Base-by-base conservation (phyloP, 2,113 vertebrate genomes). In the Cinclus mexicanus region DNA sequence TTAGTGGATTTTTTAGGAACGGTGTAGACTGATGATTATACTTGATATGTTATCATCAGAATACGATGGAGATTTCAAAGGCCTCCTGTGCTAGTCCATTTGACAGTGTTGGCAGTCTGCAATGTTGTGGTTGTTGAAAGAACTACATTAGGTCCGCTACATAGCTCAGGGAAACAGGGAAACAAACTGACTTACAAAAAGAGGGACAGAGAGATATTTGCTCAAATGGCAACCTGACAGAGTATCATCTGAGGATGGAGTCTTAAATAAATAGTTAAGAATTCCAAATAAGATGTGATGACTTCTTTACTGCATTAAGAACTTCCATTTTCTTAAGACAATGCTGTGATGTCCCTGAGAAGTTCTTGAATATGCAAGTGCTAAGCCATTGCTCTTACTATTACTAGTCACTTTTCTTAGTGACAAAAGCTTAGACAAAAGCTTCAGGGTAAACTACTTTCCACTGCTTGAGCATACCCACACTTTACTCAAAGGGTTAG, bases 391-490 rank as follows among this genome's bases (percentile, higher is more conserved):
- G 12, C 57, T 84, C 18, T 60, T n/a, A 44, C 24, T 89, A 53
- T 37, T 67, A 84, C 31, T 55, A 72, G n/a, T 29, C 63, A 59
- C 49, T 63, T 93, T 87, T 85, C 41, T 87, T 14, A 69, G 35
- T 37, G 70, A 80, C 76, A 94, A 89, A 90, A 90, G 67, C 78
- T 95, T 14, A 69, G 70, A 80, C 76, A 94, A 89, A 90, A 90
- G 67, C 78, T 95, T 93, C 57, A 83, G 74, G 65, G 65, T 31
- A 81, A 87, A 76, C 41, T 93, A 4, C 21, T 83, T 81, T 78
- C 18, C 50, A 81, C 26, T 44, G 10, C 56, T 92, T 70, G 75
- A 86, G 92, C 91, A 86, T 65, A 65, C 75, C n/a, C 44, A 78
- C 23, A 33, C 28, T 95, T 81, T 35, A 49, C 77, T 91, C 67